Base-by-base conservation (phyloP, 2,797 vertebrate species). In the Urosaurus nigricauda region DNA sequence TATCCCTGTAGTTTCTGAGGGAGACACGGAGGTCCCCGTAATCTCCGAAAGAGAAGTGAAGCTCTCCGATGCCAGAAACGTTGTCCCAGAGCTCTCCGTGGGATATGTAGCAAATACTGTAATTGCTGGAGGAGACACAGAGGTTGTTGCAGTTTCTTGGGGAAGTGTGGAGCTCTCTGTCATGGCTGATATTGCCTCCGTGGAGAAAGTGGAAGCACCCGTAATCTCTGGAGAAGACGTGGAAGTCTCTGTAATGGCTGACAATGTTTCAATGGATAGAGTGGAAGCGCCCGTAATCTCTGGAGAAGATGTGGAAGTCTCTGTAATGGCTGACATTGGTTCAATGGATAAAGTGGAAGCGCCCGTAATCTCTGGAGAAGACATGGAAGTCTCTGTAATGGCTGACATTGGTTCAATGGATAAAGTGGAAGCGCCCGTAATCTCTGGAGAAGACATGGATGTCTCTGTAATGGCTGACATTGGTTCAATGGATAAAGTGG, bases 61-160 rank as follows among this genome's bases (percentile, higher is more conserved):
- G n/a, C 3, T 21, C 19, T n/a, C 14, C 3, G 0, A 12, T 2
- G 53, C n/a, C 0, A 1, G 0, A 9, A 12, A 37, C 0, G 35
- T 40, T 6, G 7, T 37, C 73, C 7, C 16, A 2, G 65, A 29
- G 2, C 24, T 29, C 65, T 70, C 65, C 12, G 37, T 19, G 16
- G 47, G 47, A 1, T 51, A 51, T 9, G 47, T 51, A 51, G 47
- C 47, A 11, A 35, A 17, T 5, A 35, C 4, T 37, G 73, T 70
- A 11, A 26, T 70, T 29, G 51, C 29, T 0, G 21, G 2, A 24
- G 21, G 56, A 37, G 35, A 8, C n/a, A 19, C 35, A 14, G 35
- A 16, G 17, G 14, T 14, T 12, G 5, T 17, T 35, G 71, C 40
- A 5, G 14, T 37, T 14, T 74, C 71, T 37, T 16, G 71, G n/a